phyloP scores from a whole-genome alignment of 2,113 vertebrate species.

The Passer domesticus region DNA sequence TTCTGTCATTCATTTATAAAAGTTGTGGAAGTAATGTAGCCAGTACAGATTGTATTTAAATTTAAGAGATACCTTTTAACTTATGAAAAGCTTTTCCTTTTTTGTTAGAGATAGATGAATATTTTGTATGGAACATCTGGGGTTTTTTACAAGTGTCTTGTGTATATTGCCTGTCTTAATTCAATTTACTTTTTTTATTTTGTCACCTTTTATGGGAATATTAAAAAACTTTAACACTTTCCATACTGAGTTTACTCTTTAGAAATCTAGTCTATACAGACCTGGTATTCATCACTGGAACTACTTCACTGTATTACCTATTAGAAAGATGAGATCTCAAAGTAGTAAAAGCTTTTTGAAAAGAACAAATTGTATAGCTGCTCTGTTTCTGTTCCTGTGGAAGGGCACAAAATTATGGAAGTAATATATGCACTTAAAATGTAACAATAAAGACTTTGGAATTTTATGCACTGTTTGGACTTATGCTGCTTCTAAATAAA shows the following conservation, averaged over 20 bases:
- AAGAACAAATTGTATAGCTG: not conserved
- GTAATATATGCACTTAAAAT: not conserved
- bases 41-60: not conserved
- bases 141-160: not conserved
- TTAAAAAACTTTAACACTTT: not conserved
- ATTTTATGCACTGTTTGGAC: not conserved
- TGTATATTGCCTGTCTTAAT: not conserved
- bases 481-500: conserved; percentile 8
- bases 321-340: not conserved
- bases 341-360: not conserved
- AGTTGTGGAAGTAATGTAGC: not conserved
- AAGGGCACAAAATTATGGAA: not conserved
- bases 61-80: not conserved
- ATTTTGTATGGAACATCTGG: not conserved
- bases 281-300: not conserved
- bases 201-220: not conserved
- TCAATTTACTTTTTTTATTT: not conserved
- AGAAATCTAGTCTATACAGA: not conserved
- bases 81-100: not conserved
- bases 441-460: not conserved
- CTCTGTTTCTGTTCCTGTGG: not conserved
- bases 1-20: not conserved
- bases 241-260: not conserved
- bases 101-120: not conserved
- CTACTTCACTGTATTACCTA: not conserved